These are phyloP conservation scores for Micromesistius poutassou DNA, from an alignment of 2,797 vertebrate species.

Conservation along the genomic window DNA sequence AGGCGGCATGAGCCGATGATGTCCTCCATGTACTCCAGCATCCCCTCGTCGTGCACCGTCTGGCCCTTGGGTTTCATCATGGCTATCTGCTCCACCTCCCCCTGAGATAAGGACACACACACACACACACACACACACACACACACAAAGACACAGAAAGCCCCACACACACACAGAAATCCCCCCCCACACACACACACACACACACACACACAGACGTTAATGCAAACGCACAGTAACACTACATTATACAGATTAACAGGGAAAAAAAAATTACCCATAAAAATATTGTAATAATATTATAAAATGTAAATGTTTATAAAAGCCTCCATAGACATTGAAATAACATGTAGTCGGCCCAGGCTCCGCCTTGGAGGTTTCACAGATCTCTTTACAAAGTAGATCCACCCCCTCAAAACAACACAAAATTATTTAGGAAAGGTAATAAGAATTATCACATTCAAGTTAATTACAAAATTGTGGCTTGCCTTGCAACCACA, in stretches of 20 bases:
- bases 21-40: slow-evolving; percentile 97
- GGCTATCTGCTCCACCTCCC: slow-evolving; percentile 97
- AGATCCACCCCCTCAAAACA: not conserved
- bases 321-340: not conserved
- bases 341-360: not conserved
- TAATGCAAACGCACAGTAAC: too few relatives aligned
- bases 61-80: slow-evolving; percentile 99
- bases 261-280: not conserved
- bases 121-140: not conserved
- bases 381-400: not conserved
- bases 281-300: not conserved
- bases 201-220: not conserved
- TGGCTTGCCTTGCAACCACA: not conserved
- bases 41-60: slow-evolving; percentile 93
- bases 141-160: not conserved
- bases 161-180: not conserved
- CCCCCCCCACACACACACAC: not conserved
- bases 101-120: slow-evolving; percentile 69
- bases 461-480: not conserved
- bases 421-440: not conserved
- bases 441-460: not conserved
- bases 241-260: not conserved
- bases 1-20: slow-evolving; percentile 92
- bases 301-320: not conserved
- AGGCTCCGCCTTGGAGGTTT: not conserved